Evolutionary conservation across 2,113 vertebrate species (phyloP), one percentile per base, ranked within the genome.

Genomic region (Martes martes): DNA sequence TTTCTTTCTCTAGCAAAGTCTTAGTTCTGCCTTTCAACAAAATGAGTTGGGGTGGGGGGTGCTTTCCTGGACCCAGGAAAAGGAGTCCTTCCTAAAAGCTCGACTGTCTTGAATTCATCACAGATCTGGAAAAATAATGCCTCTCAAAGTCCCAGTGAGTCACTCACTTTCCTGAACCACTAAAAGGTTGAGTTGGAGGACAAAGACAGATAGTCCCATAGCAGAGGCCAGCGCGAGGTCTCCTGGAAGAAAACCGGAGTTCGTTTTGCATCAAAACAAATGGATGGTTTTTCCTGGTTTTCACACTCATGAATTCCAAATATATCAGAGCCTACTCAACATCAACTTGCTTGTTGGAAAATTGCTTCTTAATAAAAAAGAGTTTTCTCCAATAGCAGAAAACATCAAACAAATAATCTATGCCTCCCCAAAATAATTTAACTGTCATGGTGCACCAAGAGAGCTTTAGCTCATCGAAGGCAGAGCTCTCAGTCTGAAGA

Each of bases 1-100:
- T 65, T 94, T 94, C 69, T 92, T 92, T 90, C 91, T 85, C 83
- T 84, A 85, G 93, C 15, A 57, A 96, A 91, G 91, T 61, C 57
- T 91, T 87, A 93, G 88, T 83, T 42, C 42, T 91, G 26, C 31
- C 63, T 95, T 91, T 92, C 63, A 88, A 91, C 71, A 96, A 88
- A 88, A 78, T 39, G 74, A 92, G 50, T 23, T 31, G 73, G 24
- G 33, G 63, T 1, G 1, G 13, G 89, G 85, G 11, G 0, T 3
- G n/a, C 74, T 95, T 95, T 78, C 91, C 84, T 69, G 83, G 10
- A 91, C 65, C 18, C 90, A 74, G 82, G 23, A 42, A 67, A 39
- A 80, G 36, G 67, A 57, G 2, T 65, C 45, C 65, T 95, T 92
- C 39, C 47, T 59, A 57, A 96, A 79, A 45, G 28, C 24, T 16